These are phyloP conservation scores for Leptopterna dolabrata DNA, from an alignment of 2,888 invertebrate species.

Conservation along the genomic window DNA sequence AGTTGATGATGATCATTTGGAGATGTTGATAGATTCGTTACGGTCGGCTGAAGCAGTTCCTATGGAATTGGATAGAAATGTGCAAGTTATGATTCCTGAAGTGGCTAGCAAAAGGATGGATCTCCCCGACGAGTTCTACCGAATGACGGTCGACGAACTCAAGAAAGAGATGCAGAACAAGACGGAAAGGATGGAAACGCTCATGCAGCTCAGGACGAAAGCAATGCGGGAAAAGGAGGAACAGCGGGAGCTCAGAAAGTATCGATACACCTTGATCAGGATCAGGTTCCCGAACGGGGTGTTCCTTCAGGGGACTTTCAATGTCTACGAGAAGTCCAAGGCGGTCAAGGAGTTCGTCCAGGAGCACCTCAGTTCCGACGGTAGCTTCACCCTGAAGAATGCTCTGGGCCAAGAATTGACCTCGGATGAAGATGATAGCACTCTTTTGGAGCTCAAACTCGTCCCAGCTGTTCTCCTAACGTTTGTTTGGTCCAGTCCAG, in stretches of 20 bases:
- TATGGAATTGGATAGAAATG: conserved; percentile 85
- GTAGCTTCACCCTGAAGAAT: conserved; percentile 78
- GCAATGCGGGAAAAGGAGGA: conserved; percentile 95
- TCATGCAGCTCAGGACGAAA: conserved; percentile 88
- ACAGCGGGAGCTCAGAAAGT: conserved; percentile 80
- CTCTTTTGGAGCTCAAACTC: conserved; percentile 81
- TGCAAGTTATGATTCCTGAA: conserved; percentile 84
- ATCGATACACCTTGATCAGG: conserved; percentile 86
- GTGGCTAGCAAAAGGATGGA: conserved; percentile 77
- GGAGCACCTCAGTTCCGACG: conserved; percentile 78
- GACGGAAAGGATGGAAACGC: conserved; percentile 80
- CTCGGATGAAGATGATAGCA: conserved; percentile 76
- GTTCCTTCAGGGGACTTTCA: conserved; percentile 88
- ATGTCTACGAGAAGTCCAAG: conserved; percentile 81
- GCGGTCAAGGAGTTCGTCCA: conserved; percentile 83
- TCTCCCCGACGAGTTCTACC: conserved; percentile 87
- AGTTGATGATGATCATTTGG: conserved; percentile 71
- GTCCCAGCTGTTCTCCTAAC: conserved; percentile 86
- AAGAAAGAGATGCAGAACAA: conserved; percentile 81
- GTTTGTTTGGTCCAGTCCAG: conserved; percentile 76
- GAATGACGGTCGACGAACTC: conserved; percentile 83
- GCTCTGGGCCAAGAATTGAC: conserved; percentile 76
- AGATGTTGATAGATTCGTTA: conserved; percentile 79
- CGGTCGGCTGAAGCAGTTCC: conserved; percentile 83
- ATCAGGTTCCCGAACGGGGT: conserved; percentile 90